Conservation (phyloP, 1,140 invertebrate genomes). For the Drosophila arizonae region DNA sequence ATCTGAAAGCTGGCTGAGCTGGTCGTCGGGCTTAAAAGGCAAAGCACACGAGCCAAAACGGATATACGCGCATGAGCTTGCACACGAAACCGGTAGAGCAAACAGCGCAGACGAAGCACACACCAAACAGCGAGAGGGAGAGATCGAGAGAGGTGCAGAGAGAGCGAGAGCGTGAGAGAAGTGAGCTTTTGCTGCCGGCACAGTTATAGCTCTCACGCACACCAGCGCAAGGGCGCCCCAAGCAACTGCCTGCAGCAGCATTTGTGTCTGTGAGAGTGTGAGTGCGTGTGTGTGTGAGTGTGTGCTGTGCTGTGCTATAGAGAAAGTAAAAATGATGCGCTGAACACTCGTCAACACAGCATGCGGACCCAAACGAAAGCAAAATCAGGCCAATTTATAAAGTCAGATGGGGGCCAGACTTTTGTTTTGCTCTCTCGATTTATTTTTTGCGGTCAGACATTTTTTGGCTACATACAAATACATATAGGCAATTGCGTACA, state of each 20-base stretch:
- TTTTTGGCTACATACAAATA: conserved; percentile 44
- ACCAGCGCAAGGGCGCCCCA: conserved; percentile 1
- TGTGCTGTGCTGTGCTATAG: conserved; percentile 33
- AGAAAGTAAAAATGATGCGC: conserved; percentile 71
- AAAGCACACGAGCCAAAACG: conserved; percentile 66
- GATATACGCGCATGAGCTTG: conserved; percentile 66
- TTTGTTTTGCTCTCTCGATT: conserved; percentile 43
- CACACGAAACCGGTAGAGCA: conserved; percentile 44
- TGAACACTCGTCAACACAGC: conserved; percentile 66
- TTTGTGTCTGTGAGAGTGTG: background rate
- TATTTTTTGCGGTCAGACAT: conserved; percentile 56
- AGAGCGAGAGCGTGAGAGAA: conserved; percentile 17
- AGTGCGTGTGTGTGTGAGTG: conserved; percentile 25
- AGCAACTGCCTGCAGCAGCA: background rate
- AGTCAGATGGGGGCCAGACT: conserved; percentile 35
- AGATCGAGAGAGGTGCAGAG: background rate
- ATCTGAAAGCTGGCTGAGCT: conserved; percentile 74
- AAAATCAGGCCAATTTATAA: conserved; percentile 57
- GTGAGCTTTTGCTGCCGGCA: conserved; percentile 48
- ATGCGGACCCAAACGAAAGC: conserved; percentile 53
- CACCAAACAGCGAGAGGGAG: background rate
- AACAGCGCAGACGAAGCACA: background rate
- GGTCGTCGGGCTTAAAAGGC: conserved; percentile 74
- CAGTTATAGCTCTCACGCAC: conserved; percentile 28
- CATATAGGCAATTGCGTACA: background rate